A percentile compares a stretch with the other conserved stretches of the same genome.
Conservation (phyloP, 30 jellyfish, hydroid and myxozoan species). For the Cassiopea andromeda region DNA sequence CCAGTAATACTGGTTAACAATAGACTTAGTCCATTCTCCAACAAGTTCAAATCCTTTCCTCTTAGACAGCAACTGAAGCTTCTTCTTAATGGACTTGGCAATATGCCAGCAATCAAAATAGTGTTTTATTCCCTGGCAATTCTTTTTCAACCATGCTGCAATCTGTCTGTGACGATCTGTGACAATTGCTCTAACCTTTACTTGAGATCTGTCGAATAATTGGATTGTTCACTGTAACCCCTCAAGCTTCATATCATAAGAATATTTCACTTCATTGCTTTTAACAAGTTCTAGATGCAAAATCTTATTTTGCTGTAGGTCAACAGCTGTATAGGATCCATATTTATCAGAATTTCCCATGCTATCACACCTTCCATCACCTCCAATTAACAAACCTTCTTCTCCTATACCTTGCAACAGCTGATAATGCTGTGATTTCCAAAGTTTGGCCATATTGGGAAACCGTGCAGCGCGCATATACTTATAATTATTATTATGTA, state of each 20-base stretch:
- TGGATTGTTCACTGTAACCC: constrained; percentile 17
- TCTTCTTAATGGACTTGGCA: constrained; percentile 51
- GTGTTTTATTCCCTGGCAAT: constrained; percentile 30
- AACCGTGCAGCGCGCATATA: too few relatives aligned
- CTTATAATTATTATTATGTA: too few relatives aligned
- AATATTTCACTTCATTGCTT: constrained; percentile 40
- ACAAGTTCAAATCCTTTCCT: constrained; percentile 37
- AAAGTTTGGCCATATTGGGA: not conserved
- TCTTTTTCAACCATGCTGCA: constrained; percentile 38
- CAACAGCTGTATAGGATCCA: too few relatives aligned
- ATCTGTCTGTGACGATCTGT: constrained; percentile 69
- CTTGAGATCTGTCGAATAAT: constrained; percentile 36
- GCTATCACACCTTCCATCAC: constrained; percentile 79
- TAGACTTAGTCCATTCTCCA: constrained; percentile 47
- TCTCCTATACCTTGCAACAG: constrained; percentile 7
- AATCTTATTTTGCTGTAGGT: too few relatives aligned
- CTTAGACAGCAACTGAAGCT: constrained; percentile 37
- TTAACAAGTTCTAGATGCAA: too few relatives aligned
- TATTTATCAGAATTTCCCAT: constrained; percentile 75
- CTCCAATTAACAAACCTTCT: constrained; percentile 43
- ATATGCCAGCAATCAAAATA: constrained; percentile 71
- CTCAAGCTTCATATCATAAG: constrained; percentile 60
- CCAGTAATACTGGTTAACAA: constrained; percentile 68
- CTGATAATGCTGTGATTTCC: constrained; percentile 22
- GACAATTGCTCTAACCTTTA: constrained; percentile 37